Evolutionary conservation across 2,113 vertebrate genomes (phyloP).

Genomic region (Zosterops hypoxanthus): DNA sequence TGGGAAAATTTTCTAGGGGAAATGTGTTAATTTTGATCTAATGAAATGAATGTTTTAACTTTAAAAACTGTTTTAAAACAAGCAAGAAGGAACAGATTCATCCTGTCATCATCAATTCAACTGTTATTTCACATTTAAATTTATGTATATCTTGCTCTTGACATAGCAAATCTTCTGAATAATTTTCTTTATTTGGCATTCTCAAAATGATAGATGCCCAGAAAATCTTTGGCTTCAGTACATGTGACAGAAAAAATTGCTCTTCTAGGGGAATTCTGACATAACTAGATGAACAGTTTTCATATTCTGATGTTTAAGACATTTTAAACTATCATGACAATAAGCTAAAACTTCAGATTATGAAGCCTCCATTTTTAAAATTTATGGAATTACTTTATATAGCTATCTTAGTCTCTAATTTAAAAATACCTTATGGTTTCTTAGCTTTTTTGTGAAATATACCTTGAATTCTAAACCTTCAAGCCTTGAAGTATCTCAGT

Average conservation of each 20-base stretch:
- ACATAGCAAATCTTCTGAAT: not conserved
- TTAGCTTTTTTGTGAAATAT: not conserved
- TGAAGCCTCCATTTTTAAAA: not conserved
- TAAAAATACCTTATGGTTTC: not conserved
- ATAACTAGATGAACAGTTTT: not conserved
- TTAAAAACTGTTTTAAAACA: not conserved
- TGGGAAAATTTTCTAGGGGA: rapidly evolving
- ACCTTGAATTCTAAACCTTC: not conserved
- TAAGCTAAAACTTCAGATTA: not conserved
- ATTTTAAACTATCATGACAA: not conserved
- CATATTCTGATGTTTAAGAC: not conserved
- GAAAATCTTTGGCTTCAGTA: not conserved
- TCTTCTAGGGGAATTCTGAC: not conserved
- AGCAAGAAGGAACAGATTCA: not conserved
- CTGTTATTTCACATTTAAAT: slow-evolving; percentile 9
- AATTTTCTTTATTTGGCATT: not conserved
- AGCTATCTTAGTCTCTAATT: not conserved
- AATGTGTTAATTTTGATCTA: not conserved
- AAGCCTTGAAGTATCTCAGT: not conserved
- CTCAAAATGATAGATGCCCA: not conserved
- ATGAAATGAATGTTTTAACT: not conserved
- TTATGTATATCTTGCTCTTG: not conserved
- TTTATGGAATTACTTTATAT: not conserved
- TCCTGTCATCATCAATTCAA: not conserved
- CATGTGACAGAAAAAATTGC: not conserved